Evolutionary conservation across 2,888 invertebrate genomes (phyloP).

Genomic region (Neelides folsomi): DNA sequence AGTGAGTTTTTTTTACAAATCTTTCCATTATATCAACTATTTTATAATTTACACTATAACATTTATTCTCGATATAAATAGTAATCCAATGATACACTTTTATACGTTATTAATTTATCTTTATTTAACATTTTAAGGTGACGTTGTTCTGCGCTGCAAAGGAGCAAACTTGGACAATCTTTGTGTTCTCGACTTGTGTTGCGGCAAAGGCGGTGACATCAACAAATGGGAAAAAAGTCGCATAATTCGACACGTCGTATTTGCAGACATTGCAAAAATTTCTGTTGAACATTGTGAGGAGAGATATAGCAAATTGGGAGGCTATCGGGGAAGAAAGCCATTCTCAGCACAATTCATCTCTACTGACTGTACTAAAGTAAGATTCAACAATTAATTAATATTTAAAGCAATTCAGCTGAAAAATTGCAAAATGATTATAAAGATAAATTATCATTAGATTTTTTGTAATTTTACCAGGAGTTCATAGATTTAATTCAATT

Average conservation of each 20-base stretch:
- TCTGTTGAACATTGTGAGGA: slow-evolving; percentile 80
- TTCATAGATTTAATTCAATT: slow-evolving; percentile 1
- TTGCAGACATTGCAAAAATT: slow-evolving; percentile 83
- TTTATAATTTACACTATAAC: background rate
- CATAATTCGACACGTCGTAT: slow-evolving; percentile 65
- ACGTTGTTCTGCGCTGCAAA: slow-evolving; percentile 12
- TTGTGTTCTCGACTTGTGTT: slow-evolving; percentile 81
- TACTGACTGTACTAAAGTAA: slow-evolving; percentile 74
- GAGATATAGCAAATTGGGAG: slow-evolving; percentile 60
- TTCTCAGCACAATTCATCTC: slow-evolving; percentile 81
- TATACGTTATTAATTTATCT: background rate
- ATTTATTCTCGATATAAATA: too few relatives aligned
- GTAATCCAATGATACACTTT: background rate
- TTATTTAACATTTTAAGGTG: slow-evolving; percentile 14
- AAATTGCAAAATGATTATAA: too few relatives aligned
- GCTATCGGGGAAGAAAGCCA: slow-evolving; percentile 35
- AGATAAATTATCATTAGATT: slow-evolving; percentile 2
- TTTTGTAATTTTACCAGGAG: too few relatives aligned
- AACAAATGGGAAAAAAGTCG: slow-evolving; percentile 80
- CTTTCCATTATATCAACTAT: background rate
- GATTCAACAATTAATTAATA: background rate
- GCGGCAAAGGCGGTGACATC: slow-evolving; percentile 97
- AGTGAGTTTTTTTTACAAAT: slow-evolving; percentile 44
- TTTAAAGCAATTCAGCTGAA: too few relatives aligned
- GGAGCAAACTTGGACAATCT: slow-evolving; percentile 35